Percentiles rank a stretch among this genome's conserved stretches.
Conservation (phyloP, 2,113 vertebrate genomes). For the Tympanuchus pallidicinctus region DNA sequence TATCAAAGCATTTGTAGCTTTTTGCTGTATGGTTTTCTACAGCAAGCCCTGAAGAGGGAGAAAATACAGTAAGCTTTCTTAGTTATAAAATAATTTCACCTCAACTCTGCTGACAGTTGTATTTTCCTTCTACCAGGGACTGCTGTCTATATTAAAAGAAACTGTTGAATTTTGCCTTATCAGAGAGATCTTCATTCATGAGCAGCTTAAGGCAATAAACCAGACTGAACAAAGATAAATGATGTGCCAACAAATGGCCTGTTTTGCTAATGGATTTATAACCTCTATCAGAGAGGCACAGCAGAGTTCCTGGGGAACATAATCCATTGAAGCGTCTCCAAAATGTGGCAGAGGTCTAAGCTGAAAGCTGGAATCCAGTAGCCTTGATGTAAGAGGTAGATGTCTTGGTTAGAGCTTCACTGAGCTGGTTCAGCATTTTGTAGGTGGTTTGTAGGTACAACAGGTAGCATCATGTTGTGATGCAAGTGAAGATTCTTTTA, state of each 20-base stretch:
- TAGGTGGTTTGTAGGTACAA: background rate
- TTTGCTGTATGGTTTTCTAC: background rate
- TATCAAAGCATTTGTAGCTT: background rate
- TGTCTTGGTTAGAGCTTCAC: slow-evolving; percentile 64
- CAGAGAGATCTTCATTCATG: background rate
- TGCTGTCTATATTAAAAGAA: background rate
- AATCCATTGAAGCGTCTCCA: background rate
- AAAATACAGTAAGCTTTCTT: background rate
- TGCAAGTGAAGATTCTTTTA: background rate
- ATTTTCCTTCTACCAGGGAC: background rate
- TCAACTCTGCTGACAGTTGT: background rate
- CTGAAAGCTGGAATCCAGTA: slow-evolving; percentile 32
- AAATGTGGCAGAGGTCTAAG: background rate
- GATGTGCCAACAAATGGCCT: background rate
- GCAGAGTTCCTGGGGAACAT: background rate
- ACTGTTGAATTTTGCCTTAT: background rate
- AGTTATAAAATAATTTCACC: background rate
- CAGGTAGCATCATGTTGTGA: background rate
- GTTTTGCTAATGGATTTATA: background rate
- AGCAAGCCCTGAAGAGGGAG: background rate
- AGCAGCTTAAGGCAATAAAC: background rate
- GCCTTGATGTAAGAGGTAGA: slow-evolving; percentile 72
- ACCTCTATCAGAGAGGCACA: background rate
- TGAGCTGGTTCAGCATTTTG: slow-evolving; percentile 46
- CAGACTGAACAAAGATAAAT: background rate